Conservation (phyloP, 2,888 invertebrate genomes). For the Erynnis tages region DNA sequence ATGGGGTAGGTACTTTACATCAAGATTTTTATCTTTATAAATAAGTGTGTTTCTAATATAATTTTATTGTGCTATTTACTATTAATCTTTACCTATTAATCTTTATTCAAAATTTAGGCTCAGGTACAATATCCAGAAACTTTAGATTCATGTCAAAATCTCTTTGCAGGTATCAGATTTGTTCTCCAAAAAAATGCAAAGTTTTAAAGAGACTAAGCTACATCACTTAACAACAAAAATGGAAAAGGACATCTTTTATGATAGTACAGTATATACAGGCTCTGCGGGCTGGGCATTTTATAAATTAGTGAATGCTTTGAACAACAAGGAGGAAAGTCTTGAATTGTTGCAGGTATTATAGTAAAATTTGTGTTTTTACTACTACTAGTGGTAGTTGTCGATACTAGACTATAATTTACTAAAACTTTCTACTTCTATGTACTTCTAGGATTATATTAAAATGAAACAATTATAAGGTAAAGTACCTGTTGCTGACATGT, state of each 20-base stretch:
- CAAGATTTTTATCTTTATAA: background rate
- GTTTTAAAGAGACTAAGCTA: constrained; percentile 65
- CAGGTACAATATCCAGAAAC: too few species aligned
- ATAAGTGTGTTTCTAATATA: too few species aligned
- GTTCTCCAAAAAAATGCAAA: constrained; percentile 61
- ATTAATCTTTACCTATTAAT: too few species aligned
- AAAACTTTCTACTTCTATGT: too few species aligned
- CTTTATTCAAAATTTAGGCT: background rate
- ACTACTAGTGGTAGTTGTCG: too few species aligned
- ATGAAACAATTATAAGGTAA: too few species aligned
- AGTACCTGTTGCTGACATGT: too few species aligned
- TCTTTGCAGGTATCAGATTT: constrained; percentile 68
- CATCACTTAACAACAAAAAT: constrained; percentile 60
- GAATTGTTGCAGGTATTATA: constrained; percentile 52
- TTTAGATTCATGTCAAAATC: too few species aligned
- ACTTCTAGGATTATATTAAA: too few species aligned
- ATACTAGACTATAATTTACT: too few species aligned
- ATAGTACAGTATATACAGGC: constrained; percentile 89
- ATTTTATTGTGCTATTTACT: background rate
- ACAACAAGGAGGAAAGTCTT: constrained; percentile 41
- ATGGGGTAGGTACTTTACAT: constrained; percentile 44
- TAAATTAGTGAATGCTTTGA: constrained; percentile 74
- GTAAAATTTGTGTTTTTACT: too few species aligned
- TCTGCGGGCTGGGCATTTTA: constrained; percentile 86
- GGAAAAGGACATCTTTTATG: constrained; percentile 69